Conservation (phyloP, 2,113 vertebrate genomes). For the Spilogale gracilis region DNA sequence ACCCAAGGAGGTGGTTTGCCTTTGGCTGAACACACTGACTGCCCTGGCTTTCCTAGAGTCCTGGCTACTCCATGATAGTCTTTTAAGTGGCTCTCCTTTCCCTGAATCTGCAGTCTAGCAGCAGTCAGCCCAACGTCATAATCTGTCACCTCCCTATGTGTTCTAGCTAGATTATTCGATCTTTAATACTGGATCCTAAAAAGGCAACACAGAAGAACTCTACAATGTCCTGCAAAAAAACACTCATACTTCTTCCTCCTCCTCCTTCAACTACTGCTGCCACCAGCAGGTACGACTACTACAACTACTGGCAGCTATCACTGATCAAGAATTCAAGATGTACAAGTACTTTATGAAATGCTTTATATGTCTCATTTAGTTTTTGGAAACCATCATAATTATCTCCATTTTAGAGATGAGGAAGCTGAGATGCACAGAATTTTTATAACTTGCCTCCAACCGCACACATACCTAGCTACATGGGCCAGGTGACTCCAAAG, state of each 20-base stretch:
- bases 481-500: background rate
- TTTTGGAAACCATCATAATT: background rate
- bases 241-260: background rate
- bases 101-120: background rate
- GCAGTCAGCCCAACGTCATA: background rate
- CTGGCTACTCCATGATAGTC: no score
- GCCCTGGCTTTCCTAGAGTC: background rate
- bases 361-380: background rate
- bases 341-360: background rate
- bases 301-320: background rate
- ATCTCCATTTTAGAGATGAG: background rate
- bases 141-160: background rate
- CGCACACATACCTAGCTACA: background rate
- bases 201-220: background rate
- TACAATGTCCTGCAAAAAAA: background rate
- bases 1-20: background rate
- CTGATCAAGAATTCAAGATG: background rate
- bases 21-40: background rate
- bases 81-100: background rate
- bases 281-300: background rate
- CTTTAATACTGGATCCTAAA: background rate
- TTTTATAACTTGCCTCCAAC: background rate
- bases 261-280: background rate
- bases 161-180: background rate
- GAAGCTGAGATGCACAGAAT: background rate